phyloP scores from a whole-genome alignment of 2,113 vertebrate species.

The Notechis scutatus region DNA sequence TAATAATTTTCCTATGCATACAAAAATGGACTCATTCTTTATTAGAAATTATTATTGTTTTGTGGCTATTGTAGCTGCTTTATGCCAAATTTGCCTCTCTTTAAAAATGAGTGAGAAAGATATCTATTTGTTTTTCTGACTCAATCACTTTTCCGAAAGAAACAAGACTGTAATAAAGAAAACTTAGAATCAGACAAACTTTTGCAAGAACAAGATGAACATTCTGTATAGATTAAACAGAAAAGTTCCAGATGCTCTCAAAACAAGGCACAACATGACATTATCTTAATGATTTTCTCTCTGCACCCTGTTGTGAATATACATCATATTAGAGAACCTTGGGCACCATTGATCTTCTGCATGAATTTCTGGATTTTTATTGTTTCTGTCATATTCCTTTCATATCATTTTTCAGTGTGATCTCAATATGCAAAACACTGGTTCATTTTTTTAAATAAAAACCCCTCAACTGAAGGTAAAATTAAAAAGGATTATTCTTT shows the following conservation, averaged over 20 bases:
- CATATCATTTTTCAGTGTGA: constrained; percentile 3
- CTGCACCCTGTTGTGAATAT: constrained; percentile 10
- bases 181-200: not conserved
- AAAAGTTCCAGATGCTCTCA: constrained; percentile 20
- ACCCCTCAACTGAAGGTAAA: not conserved
- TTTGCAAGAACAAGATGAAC: not conserved
- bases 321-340: constrained; percentile 2
- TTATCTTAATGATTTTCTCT: constrained; percentile 14
- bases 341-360: not conserved
- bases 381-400: constrained; percentile 8
- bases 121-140: not conserved
- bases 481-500: not conserved
- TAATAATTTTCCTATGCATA: not conserved
- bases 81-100: not conserved
- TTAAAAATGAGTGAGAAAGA: not conserved
- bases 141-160: not conserved
- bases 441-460: not conserved
- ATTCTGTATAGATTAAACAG: not conserved
- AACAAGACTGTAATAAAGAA: not conserved
- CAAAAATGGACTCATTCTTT: not conserved
- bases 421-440: constrained; percentile 6
- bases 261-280: constrained; percentile 11
- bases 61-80: not conserved
- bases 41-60: not conserved
- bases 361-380: constrained; percentile 3